Percentiles rank a stretch among this genome's conserved stretches.
These are phyloP conservation scores for Montipora foliosa DNA, from an alignment of 64 coral and sea anemone genomes.

Conservation along the genomic window DNA sequence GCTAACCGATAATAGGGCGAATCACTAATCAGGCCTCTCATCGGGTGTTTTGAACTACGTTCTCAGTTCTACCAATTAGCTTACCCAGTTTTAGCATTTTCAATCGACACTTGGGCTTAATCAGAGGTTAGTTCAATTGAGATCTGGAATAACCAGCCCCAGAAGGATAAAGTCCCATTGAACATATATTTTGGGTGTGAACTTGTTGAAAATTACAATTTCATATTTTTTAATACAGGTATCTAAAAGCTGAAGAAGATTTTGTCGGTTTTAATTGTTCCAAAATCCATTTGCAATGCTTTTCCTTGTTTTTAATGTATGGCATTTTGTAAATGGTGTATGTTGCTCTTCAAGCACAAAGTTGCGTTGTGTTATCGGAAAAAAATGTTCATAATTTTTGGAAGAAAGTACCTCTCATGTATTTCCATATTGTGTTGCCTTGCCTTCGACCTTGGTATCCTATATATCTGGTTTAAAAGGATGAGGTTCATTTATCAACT, in stretches of 20 bases:
- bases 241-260: not conserved
- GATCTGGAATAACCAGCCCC: not conserved
- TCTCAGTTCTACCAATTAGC: conserved; percentile 6
- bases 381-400: not conserved
- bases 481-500: not conserved
- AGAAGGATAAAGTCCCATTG: not conserved
- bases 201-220: not conserved
- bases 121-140: conserved; percentile 9
- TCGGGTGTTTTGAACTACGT: not conserved
- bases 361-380: not conserved
- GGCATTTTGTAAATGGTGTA: not conserved
- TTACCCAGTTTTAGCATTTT: not conserved
- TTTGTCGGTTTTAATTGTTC: not conserved
- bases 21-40: conserved; percentile 1
- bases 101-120: not conserved
- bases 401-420: not conserved
- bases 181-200: not conserved
- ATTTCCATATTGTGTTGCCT: not conserved
- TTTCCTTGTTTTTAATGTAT: not conserved
- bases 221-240: not conserved
- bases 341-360: not conserved
- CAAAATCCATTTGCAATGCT: not conserved
- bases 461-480: not conserved
- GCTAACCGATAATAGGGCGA: not conserved
- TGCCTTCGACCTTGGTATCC: not conserved